A percentile compares a stretch with the other conserved stretches of the same genome.
These are phyloP conservation scores for Numenius phaeopus DNA, from an alignment of 2,797 vertebrate genomes.

Conservation along the genomic window DNA sequence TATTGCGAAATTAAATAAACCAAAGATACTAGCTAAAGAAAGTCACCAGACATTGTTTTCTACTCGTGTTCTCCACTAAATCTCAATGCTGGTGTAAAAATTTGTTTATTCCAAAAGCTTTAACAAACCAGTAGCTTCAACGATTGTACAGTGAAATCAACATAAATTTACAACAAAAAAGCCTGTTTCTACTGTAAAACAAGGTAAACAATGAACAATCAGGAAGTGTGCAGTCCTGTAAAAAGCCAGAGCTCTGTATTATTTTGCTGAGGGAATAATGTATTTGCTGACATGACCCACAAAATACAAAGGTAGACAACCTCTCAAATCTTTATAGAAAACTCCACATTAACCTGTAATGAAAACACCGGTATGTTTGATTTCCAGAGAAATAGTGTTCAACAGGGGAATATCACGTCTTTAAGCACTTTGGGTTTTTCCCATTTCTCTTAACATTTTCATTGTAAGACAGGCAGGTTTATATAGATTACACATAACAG, in stretches of 20 bases:
- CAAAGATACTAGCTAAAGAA: not conserved
- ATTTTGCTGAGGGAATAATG: not conserved
- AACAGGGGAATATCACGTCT: not conserved
- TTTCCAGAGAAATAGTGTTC: not conserved
- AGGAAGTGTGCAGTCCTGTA: not conserved
- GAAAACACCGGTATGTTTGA: not conserved
- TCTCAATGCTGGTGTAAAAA: not conserved
- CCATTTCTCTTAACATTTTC: not conserved
- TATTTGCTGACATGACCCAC: not conserved
- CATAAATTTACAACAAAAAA: not conserved
- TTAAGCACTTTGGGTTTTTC: not conserved
- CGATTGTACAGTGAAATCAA: not conserved
- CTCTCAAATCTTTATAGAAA: constrained; percentile 2
- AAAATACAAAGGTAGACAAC: constrained; percentile 20
- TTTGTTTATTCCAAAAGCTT: not conserved
- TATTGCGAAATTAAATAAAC: not conserved
- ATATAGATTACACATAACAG: not conserved
- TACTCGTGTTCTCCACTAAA: not conserved
- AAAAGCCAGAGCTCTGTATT: not conserved
- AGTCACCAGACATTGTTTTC: not conserved
- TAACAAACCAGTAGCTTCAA: not conserved
- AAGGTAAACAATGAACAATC: not conserved
- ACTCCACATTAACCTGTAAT: not conserved
- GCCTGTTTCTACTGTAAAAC: not conserved
- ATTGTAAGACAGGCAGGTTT: not conserved